Percentiles rank a stretch among this genome's conserved stretches.
These are phyloP conservation scores for Gymnocypris eckloni DNA, from an alignment of 2,797 vertebrate species.

Conservation along the genomic window DNA sequence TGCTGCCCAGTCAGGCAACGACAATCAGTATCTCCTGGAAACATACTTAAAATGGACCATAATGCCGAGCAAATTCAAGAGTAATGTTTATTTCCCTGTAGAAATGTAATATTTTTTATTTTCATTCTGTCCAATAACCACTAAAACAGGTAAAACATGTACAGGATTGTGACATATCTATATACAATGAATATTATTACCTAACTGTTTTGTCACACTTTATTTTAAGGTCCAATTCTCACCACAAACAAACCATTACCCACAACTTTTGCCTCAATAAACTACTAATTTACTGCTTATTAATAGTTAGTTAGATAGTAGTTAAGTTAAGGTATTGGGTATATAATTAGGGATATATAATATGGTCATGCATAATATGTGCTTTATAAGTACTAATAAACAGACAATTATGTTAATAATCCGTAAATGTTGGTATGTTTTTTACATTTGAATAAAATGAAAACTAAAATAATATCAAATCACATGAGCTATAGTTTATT, in stretches of 20 bases:
- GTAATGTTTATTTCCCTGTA: background rate
- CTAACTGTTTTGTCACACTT: no score
- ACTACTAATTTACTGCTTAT: background rate
- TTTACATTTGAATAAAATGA: no score
- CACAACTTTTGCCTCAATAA: background rate
- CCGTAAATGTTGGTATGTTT: no score
- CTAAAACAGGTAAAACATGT: background rate
- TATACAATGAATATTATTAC: background rate
- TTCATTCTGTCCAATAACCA: background rate
- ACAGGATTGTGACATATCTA: background rate
- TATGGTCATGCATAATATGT: background rate
- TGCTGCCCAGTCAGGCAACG: slow-evolving; percentile 8
- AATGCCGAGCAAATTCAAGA: background rate
- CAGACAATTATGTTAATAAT: background rate
- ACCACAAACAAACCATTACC: no score
- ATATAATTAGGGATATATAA: background rate
- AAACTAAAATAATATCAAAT: no score
- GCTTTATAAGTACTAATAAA: background rate
- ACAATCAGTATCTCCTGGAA: background rate
- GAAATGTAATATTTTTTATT: background rate
- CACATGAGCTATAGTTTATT: no score
- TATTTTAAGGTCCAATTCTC: no score
- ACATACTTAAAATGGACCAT: no score
- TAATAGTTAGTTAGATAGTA: background rate
- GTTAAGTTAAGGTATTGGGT: background rate